These are phyloP conservation scores for Tetranychus piercei DNA, from an alignment of 2,888 invertebrate species.

Conservation along the genomic window DNA sequence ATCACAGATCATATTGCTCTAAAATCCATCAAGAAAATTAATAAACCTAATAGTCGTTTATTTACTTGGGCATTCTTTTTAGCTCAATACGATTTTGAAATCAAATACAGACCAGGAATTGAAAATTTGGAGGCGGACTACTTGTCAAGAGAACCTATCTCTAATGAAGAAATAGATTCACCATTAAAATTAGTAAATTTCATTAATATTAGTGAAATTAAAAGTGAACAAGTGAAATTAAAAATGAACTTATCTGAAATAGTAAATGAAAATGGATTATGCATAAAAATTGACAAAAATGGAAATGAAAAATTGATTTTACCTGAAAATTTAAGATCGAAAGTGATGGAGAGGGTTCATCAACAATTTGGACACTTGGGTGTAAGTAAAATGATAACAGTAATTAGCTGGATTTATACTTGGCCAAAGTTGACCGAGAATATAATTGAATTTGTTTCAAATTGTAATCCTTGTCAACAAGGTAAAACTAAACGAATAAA, in stretches of 20 bases:
- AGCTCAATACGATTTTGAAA: neutral
- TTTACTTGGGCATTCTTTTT: neutral
- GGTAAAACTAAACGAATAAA: neutral
- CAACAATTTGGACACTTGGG: neutral
- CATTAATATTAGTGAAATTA: neutral
- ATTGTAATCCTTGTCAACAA: neutral
- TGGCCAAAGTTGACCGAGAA: neutral
- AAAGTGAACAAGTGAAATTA: neutral
- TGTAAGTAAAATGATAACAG: neutral
- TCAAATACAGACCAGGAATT: neutral
- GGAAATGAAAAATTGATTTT: neutral
- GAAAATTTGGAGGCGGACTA: neutral
- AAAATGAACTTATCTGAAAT: neutral
- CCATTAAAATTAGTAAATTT: neutral
- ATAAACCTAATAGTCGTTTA: neutral
- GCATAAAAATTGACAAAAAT: neutral
- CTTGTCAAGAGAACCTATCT: neutral
- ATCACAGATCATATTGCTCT: neutral
- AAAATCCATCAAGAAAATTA: neutral
- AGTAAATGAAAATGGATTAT: neutral
- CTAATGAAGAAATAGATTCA: neutral
- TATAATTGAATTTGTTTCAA: neutral
- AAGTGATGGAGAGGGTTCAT: neutral
- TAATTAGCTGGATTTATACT: neutral
- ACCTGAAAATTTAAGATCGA: neutral